phyloP scores from a whole-genome alignment of 2,113 vertebrate genomes.

The Ailuropoda melanoleuca region DNA sequence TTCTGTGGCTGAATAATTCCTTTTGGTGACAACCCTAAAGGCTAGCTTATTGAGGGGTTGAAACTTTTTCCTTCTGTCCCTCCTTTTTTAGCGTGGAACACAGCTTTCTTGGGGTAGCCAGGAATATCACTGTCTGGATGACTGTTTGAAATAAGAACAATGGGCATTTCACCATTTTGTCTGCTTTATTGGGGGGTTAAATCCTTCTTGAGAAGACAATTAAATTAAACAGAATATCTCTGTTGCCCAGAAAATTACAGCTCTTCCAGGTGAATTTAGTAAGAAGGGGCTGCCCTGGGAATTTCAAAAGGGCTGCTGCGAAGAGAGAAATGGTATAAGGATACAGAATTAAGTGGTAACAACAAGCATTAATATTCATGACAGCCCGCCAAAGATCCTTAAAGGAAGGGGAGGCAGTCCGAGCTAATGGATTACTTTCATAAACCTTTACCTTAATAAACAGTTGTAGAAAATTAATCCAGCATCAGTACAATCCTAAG shows the following conservation, averaged over 20 bases:
- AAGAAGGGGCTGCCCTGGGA: background rate
- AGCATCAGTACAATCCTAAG: background rate
- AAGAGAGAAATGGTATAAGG: background rate
- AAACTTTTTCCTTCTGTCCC: background rate
- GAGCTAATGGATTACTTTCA: slow-evolving; percentile 26
- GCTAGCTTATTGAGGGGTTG: background rate
- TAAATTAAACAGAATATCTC: background rate
- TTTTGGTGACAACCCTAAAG: background rate
- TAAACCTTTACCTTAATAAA: slow-evolving; percentile 43
- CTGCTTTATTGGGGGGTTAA: slow-evolving; percentile 22
- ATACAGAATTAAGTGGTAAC: slow-evolving; percentile 23
- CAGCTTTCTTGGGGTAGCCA: background rate
- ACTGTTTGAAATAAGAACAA: background rate
- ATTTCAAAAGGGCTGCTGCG: background rate
- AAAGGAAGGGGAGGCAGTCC: slow-evolving; percentile 32
- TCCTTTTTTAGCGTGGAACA: background rate
- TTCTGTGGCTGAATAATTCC: background rate
- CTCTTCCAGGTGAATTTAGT: slow-evolving; percentile 17
- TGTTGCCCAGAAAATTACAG: slow-evolving; percentile 30
- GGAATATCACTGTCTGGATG: background rate
- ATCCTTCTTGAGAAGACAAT: background rate
- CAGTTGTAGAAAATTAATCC: slow-evolving; percentile 37
- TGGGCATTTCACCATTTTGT: background rate
- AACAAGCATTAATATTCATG: slow-evolving; percentile 12
- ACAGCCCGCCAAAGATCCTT: background rate